Evolutionary conservation across 1,140 invertebrate species (phyloP), one percentile per base, ranked within the genome.

Genomic region (Vollenhovia emeryi): DNA sequence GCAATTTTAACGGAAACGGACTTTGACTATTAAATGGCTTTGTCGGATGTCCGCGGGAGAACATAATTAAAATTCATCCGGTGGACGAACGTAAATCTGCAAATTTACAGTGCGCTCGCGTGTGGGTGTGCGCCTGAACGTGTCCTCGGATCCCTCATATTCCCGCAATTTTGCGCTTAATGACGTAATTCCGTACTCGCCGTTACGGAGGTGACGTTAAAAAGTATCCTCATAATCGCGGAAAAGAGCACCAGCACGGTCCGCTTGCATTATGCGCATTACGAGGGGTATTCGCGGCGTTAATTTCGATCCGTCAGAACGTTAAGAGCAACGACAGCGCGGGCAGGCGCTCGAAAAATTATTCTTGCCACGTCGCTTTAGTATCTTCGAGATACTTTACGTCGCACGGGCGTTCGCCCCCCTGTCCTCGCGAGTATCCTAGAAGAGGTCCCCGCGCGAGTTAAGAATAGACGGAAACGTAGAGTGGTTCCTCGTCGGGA

Each of bases 1-100:
- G 36, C 36, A 24, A 66, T 45, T 66, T 64, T 78, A 78, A 78
- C 40, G 59, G 40, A 33, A 66, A 78, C 59, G 18, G 75, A 64
- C 30, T 78, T 64, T 33, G 59, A 48, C 59, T 43, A 50, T 78
- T 64, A 78, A 78, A 78, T 64, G 43, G 59, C 59, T 78, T 40
- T 64, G 75, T 64, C 43, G 30, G 59, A 64, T 36, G 45, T 48
- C 43, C 75, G 43, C 27, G 43, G 59, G 64, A 43, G 75, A 43
- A 33, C 30, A 64, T 78, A 64, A 78, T 78, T 48, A 78, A 78
- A 78, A 78, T 64, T 78, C 75, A 64, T 27, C 43, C n/a, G 27
- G 48, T 43, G 59, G 45, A 48, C 59, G 43, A 50, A 78, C 27
- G 75, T 64, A 66, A 64, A 78, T 66, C 75, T 36, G 43, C 52